phyloP scores from a whole-genome alignment of 2,113 vertebrate genomes.

The Sinocyclocheilus rhinocerous region DNA sequence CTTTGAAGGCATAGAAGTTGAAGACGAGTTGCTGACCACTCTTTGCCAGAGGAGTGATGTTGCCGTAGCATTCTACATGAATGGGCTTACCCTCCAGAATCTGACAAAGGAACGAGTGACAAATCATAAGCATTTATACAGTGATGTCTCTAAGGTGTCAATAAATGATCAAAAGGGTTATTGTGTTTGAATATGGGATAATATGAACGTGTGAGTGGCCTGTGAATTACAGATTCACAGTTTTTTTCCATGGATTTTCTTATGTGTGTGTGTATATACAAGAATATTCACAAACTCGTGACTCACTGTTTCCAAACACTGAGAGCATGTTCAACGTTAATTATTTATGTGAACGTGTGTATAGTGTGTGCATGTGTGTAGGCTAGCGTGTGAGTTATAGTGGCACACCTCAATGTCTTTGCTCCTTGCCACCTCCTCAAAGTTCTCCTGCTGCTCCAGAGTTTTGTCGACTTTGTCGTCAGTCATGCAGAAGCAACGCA shows the following conservation, averaged over 20 bases:
- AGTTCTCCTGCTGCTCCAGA: conserved; percentile 97
- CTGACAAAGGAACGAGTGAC: too few species aligned
- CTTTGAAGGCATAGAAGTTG: conserved; percentile 98
- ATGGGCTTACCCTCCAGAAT: conserved; percentile 84
- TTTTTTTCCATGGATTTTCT: neutral
- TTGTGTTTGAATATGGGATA: neutral
- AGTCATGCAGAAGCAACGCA: conserved; percentile 99
- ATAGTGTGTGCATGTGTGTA: neutral
- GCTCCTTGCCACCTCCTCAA: conserved; percentile 97
- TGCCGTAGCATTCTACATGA: conserved; percentile 96
- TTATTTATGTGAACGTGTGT: conserved; percentile 13
- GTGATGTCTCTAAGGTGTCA: neutral
- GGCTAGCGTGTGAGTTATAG: neutral
- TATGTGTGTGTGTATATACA: neutral
- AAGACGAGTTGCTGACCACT: conserved; percentile 95
- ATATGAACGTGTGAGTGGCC: neutral
- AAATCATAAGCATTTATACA: neutral
- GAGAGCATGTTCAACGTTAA: neutral
- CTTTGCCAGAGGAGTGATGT: conserved; percentile 92
- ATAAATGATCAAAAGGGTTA: neutral
- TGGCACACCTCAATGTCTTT: conserved; percentile 94
- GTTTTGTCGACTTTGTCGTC: conserved; percentile 99
- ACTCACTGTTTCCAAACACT: conserved; percentile 17
- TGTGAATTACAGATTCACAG: neutral
- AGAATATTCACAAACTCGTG: neutral